These are phyloP conservation scores for Microcebus murinus DNA, from an alignment of 2,113 vertebrate genomes.

Conservation along the genomic window DNA sequence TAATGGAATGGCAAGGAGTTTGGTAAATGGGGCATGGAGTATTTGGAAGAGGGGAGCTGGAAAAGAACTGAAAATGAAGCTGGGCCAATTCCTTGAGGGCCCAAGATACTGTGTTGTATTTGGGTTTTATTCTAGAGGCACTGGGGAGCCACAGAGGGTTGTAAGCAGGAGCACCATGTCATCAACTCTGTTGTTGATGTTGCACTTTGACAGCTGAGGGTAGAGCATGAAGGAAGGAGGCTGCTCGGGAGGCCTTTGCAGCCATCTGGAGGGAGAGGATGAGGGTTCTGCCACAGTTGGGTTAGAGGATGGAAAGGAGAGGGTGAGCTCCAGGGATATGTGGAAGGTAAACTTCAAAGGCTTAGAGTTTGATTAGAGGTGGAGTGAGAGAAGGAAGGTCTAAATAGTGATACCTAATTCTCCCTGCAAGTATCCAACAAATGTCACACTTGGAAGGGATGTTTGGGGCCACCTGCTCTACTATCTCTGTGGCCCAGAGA, in stretches of 20 bases:
- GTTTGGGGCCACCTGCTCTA: neutral
- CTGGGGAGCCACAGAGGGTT: neutral
- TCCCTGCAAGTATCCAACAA: neutral
- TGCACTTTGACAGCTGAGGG: neutral
- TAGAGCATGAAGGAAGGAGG: neutral
- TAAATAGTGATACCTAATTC: neutral
- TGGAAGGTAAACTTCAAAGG: neutral
- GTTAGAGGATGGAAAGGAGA: neutral
- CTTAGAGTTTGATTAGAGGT: neutral
- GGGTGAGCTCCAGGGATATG: neutral
- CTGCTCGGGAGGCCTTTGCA: neutral
- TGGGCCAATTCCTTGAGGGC: neutral
- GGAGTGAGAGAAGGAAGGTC: neutral
- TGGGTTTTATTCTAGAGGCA: neutral
- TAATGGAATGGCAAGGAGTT: neutral
- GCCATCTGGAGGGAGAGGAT: neutral
- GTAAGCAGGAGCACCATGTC: neutral
- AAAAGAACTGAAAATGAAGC: neutral
- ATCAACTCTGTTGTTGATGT: neutral
- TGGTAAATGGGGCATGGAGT: neutral
- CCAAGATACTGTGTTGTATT: neutral
- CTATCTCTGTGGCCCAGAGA: neutral
- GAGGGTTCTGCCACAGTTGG: too few relatives aligned
- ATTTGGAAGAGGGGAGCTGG: neutral
- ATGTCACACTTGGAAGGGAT: neutral